These are phyloP conservation scores for Hyposoter didymator DNA, from an alignment of 2,888 invertebrate species.

Conservation along the genomic window DNA sequence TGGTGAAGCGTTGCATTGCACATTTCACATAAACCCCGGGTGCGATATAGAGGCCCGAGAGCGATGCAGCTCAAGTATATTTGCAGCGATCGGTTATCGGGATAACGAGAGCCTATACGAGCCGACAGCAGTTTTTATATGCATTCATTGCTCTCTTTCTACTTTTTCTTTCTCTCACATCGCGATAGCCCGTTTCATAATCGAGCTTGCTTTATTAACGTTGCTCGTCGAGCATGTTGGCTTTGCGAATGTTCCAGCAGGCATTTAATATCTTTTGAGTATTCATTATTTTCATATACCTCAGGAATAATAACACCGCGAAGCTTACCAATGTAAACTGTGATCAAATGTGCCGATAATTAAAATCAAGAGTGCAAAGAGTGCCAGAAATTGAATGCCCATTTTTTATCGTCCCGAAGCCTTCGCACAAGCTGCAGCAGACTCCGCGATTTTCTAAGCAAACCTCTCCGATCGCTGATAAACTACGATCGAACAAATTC, in stretches of 20 bases:
- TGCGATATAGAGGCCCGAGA: slow-evolving; percentile 33
- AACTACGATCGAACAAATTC: slow-evolving; percentile 5
- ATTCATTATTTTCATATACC: slow-evolving; percentile 34
- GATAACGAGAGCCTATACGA: slow-evolving; percentile 52
- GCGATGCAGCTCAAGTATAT: slow-evolving; percentile 34
- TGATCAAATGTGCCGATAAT: slow-evolving; percentile 46
- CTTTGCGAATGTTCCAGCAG: slow-evolving; percentile 13
- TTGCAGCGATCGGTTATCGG: slow-evolving; percentile 61
- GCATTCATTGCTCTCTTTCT: slow-evolving; percentile 19
- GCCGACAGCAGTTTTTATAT: slow-evolving; percentile 20
- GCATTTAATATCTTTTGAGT: slow-evolving; percentile 46
- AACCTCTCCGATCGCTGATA: background rate
- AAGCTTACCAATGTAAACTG: slow-evolving; percentile 24
- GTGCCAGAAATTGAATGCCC: slow-evolving; percentile 14
- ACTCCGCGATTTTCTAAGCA: background rate
- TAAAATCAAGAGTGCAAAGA: slow-evolving; percentile 30
- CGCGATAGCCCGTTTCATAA: slow-evolving; percentile 51
- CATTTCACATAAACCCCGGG: slow-evolving; percentile 55
- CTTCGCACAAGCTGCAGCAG: background rate
- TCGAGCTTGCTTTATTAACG: background rate
- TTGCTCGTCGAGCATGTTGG: slow-evolving; percentile 31
- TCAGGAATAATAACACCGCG: slow-evolving; percentile 43
- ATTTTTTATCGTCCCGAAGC: background rate
- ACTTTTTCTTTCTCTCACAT: background rate
- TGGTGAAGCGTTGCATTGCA: slow-evolving; percentile 57